Evolutionary conservation across 2,888 invertebrate genomes (phyloP), one percentile per base, ranked within the genome.

Genomic region (Conchocele bisecta): DNA sequence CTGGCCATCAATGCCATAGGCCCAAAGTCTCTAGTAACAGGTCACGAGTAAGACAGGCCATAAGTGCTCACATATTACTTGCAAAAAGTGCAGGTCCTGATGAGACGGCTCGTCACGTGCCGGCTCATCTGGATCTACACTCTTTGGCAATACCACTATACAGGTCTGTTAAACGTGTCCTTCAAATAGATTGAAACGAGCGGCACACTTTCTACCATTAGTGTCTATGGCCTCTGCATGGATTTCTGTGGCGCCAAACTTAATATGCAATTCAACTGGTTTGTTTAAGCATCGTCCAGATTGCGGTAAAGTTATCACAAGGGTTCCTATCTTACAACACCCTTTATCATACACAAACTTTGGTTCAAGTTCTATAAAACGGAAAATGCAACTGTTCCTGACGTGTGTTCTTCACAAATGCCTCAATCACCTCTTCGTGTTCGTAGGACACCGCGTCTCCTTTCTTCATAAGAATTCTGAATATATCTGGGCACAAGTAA

Each of bases 281-380:
- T 41, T n/a, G 24, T 69, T 63, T 0, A 48, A 11, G 13, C 28
- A 41, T 5, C 29, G 22, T 15, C n/a, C 29, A 3, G 29, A 17
- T 1, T 60, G 58, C 3, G 31, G 31, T 11, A 66, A 29, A 24
- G 31, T 13, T 1, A 70, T 44, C 5, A n/a, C n/a, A 42, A 73
- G 33, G 7, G 53, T 63, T 26, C 72, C 72, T 4, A 73, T 28
- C 20, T 61, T 48, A 41, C 28, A 35, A 39, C 72, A 73, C 0
- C 63, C 63, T 24, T 44, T 41, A 11, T 67, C 63, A 44, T 58
- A 58, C 28, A 73, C 41, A 53, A 58, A 73, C 41, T 26, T 24
- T 11, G 72, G 54, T 37, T 44, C 56, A 50, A 6, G 74, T 65
- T 35, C 65, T 33, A 42, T 74, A 74, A 33, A 74, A 74, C 15